Evolutionary conservation across 2,888 invertebrate genomes (phyloP), one percentile per base, ranked within the genome.

Genomic region (Leptinotarsa rubiginosa): DNA sequence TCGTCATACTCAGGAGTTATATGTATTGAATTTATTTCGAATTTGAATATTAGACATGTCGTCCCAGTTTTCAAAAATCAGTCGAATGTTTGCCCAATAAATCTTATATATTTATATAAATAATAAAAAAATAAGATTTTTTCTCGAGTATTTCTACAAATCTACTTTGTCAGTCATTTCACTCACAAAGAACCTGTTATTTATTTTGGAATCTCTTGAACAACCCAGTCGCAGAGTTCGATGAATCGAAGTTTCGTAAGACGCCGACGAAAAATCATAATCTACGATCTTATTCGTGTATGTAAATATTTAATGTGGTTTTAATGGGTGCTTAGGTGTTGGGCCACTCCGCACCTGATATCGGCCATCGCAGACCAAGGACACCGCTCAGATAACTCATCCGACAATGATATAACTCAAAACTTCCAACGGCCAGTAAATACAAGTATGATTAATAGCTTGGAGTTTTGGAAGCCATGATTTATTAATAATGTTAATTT

Each of bases 401-500:
- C 82, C 74, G 80, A 82, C 83, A 83, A 81, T 81, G 82, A 83
- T 82, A 84, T 85, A 86, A 85, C 80, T 85, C 84, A 85, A 83
- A 85, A 83, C 77, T 81, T 80, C 80, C 79, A 80, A 80, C 82
- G 79, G 80, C 79, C 83, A 82, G 84, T 84, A 84, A 84, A 84
- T 85, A 84, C 84, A 79, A 81, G 81, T 82, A 81, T 84, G 85
- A 86, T 86, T 86, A 86, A 86, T 86, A 83, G 84, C 83, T 80
- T 81, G 79, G 81, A 83, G 81, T 85, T 85, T 85, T 85, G 85
- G 86, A 83, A 83, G 84, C 83, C 83, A 79, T 82, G 81, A 80
- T 83, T 86, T 86, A 85, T 86, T 86, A 85, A 85, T 84, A 81
- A 81, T 79, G 75, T 83, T 84, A 84, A 52, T 84, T 85, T 84